These are phyloP conservation scores for Cylindroiulus punctatus DNA, from an alignment of 2,888 invertebrate genomes.

Conservation along the genomic window DNA sequence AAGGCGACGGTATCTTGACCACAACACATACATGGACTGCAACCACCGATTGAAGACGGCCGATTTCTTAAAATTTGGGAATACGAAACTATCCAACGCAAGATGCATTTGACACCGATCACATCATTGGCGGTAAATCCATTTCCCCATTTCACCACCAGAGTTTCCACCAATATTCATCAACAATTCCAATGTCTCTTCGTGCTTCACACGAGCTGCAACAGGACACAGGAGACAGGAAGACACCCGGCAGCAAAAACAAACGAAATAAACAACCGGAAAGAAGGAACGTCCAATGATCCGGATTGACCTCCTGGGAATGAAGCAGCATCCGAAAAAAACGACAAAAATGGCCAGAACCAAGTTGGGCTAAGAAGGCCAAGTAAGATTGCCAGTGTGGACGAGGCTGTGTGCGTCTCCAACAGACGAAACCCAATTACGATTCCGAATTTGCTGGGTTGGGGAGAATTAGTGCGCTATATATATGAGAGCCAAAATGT, in stretches of 20 bases:
- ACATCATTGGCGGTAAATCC: too few relatives aligned
- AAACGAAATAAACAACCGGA: conserved; percentile 11
- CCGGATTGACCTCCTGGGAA: conserved; percentile 37
- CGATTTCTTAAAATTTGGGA: too few relatives aligned
- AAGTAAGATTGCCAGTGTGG: neutral
- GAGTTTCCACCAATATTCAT: too few relatives aligned
- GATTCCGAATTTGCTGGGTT: conserved; percentile 54
- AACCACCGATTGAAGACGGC: too few relatives aligned
- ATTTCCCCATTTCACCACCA: too few relatives aligned
- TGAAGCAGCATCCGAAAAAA: neutral
- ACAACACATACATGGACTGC: too few relatives aligned
- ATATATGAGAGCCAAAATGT: conserved; percentile 47
- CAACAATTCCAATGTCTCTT: too few relatives aligned
- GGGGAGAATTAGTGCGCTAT: conserved; percentile 52
- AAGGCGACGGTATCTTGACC: too few relatives aligned
- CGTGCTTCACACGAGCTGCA: neutral
- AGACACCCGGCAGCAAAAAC: conserved; percentile 8
- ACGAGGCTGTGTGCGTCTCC: neutral
- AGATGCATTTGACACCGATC: too few relatives aligned
- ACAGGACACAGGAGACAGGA: neutral
- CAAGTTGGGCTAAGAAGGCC: neutral
- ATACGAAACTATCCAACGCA: too few relatives aligned
- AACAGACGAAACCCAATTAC: conserved; percentile 53
- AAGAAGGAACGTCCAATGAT: neutral
- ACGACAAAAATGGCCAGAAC: neutral